Evolutionary conservation across 2,888 invertebrate genomes (phyloP), one percentile per base, ranked within the genome.

Genomic region (Saturnia pavonia): DNA sequence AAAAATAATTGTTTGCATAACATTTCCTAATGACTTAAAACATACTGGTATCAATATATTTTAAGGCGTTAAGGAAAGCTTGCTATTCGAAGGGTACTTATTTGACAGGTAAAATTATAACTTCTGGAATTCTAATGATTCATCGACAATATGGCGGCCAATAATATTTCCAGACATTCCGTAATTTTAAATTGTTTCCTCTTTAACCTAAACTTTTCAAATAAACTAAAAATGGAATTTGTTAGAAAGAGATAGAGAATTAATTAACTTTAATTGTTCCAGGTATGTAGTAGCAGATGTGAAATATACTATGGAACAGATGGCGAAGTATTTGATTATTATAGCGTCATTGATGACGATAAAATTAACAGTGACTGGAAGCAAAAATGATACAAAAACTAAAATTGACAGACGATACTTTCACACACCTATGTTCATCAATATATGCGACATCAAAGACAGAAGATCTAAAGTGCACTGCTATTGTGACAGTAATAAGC

Each of bases 381-480:
- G 91, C 76, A 91, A 88, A 72, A 89, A 91, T 75, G 91, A 93
- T 16, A 88, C 87, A 0, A 87, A 88, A 73, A 84, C 84, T 1
- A 90, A 88, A 78, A 87, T 87, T 73, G 85, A 90, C 69, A 81
- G 90, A 73, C 84, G 87, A n/a, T 89, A 90, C 77, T 90, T 87
- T 74, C 87, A 89, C 73, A 79, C 87, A 69, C 92, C 91, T 4
- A 81, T 87, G 51, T 92, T 91, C 75, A 90, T 91, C 72, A 94
- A 94, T 73, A 87, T 94, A 22, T 94, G 94, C 70, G 92, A 93
- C 72, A 93, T 93, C 65, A 85, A 88, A 68, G 94, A 94, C 75
- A 80, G 94, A 67, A 81, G 89, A 73, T 92, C 94, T 8, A 92
- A 92, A 84, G 89, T 94, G 12, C 93, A 94, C 74, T 94, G 94